Conservation (phyloP, 2,797 vertebrate genomes). For the Gymnothorax reevesii region DNA sequence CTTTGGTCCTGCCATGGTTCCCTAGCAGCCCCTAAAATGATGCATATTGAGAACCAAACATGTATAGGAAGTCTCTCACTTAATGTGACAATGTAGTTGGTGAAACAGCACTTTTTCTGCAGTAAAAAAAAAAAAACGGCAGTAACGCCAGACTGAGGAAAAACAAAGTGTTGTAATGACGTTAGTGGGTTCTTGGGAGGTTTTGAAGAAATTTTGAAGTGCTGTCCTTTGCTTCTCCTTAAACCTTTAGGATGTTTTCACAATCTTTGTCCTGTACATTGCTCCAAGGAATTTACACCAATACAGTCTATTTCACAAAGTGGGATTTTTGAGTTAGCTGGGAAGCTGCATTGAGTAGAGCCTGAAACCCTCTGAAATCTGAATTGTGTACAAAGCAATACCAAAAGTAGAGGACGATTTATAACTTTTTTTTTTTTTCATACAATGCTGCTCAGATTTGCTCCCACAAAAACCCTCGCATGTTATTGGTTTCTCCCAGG, state of each 20-base stretch:
- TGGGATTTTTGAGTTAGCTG: too few relatives aligned
- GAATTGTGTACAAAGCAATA: too few relatives aligned
- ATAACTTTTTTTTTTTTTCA: neutral
- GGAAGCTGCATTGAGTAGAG: too few relatives aligned
- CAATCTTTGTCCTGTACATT: neutral
- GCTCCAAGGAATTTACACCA: too few relatives aligned
- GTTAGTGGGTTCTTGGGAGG: neutral
- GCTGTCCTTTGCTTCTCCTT: neutral
- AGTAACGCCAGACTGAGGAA: neutral
- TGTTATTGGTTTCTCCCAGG: constrained; percentile 53
- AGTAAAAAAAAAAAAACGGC: neutral
- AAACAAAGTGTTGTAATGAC: neutral
- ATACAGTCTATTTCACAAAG: too few relatives aligned
- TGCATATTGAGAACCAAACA: constrained; percentile 13
- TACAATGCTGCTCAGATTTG: constrained; percentile 5
- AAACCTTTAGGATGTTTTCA: neutral
- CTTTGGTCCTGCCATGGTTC: constrained; percentile 28
- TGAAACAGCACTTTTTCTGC: neutral
- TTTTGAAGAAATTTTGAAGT: neutral
- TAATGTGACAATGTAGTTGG: neutral
- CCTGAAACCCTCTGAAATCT: too few relatives aligned
- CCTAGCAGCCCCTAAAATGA: constrained; percentile 12
- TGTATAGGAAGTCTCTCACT: constrained; percentile 15
- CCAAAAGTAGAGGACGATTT: too few relatives aligned
- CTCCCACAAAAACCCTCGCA: neutral